phyloP scores from a whole-genome alignment of 2,888 invertebrate genomes.

The Alloplasta piceator region DNA sequence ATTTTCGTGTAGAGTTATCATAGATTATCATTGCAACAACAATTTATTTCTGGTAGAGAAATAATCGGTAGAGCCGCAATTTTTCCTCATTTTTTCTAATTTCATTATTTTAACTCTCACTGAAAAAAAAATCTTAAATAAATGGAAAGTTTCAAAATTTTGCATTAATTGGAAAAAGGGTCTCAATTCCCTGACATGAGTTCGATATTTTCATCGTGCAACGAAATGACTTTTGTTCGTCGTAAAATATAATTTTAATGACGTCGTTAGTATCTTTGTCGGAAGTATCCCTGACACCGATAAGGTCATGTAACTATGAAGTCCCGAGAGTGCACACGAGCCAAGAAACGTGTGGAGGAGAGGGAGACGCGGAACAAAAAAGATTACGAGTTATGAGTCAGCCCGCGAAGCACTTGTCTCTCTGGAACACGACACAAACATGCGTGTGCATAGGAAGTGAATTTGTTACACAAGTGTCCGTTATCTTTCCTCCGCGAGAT shows the following conservation, averaged over 20 bases:
- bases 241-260: background rate
- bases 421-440: background rate
- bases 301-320: slow-evolving; percentile 12
- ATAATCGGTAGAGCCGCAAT: too few species aligned
- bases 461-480: slow-evolving; percentile 53
- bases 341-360: slow-evolving; percentile 38
- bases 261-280: background rate
- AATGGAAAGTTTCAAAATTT: too few species aligned
- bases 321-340: slow-evolving; percentile 14
- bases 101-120: too few species aligned
- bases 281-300: slow-evolving; percentile 26
- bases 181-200: too few species aligned
- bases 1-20: too few species aligned
- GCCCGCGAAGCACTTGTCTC: slow-evolving; percentile 39
- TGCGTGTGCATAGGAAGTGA: slow-evolving; percentile 44
- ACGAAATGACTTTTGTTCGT: background rate
- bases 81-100: too few species aligned
- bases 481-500: slow-evolving; percentile 43
- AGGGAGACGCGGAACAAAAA: background rate
- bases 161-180: too few species aligned
- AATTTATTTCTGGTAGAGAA: too few species aligned
- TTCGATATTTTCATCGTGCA: background rate
- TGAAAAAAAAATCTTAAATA: too few species aligned
- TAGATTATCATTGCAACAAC: too few species aligned
- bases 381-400: slow-evolving; percentile 54